phyloP scores from a whole-genome alignment of 1,140 invertebrate genomes.

The Episyrphus balteatus region DNA sequence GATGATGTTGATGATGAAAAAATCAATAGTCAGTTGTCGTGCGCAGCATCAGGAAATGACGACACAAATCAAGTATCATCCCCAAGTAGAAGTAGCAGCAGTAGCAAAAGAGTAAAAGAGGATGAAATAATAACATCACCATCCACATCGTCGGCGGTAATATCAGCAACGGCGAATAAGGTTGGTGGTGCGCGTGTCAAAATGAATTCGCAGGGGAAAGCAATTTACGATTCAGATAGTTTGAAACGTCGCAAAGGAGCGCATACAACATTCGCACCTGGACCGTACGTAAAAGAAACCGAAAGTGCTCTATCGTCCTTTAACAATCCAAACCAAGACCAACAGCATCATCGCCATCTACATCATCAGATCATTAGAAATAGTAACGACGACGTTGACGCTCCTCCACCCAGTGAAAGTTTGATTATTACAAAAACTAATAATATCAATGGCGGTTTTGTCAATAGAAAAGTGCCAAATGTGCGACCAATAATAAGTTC shows the following conservation, averaged over 20 bases:
- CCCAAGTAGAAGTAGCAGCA: neutral
- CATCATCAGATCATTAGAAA: neutral
- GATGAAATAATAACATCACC: constrained; percentile 10
- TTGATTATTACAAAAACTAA: constrained; percentile 1
- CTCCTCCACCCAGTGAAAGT: neutral
- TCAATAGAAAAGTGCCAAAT: constrained; percentile 31
- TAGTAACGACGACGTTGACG: constrained; percentile 6
- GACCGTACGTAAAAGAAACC: constrained; percentile 59
- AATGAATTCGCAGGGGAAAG: constrained; percentile 76
- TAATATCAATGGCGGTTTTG: constrained; percentile 18
- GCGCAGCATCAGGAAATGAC: neutral
- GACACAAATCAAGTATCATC: neutral
- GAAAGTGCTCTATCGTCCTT: constrained; percentile 34
- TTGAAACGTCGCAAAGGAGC: constrained; percentile 66
- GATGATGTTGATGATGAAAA: neutral
- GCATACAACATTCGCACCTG: constrained; percentile 75
- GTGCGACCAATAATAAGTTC: constrained; percentile 25
- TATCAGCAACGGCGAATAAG: constrained; percentile 28
- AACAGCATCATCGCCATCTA: neutral
- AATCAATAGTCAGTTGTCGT: neutral
- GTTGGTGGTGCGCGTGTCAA: constrained; percentile 76
- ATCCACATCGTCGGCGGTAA: neutral
- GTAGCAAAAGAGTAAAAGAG: constrained; percentile 10
- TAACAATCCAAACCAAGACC: neutral
- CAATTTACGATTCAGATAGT: constrained; percentile 82